A percentile compares a stretch with the other conserved stretches of the same genome.
phyloP scores from a whole-genome alignment of 2,888 invertebrate genomes.

The Cerceris ruficornis region DNA sequence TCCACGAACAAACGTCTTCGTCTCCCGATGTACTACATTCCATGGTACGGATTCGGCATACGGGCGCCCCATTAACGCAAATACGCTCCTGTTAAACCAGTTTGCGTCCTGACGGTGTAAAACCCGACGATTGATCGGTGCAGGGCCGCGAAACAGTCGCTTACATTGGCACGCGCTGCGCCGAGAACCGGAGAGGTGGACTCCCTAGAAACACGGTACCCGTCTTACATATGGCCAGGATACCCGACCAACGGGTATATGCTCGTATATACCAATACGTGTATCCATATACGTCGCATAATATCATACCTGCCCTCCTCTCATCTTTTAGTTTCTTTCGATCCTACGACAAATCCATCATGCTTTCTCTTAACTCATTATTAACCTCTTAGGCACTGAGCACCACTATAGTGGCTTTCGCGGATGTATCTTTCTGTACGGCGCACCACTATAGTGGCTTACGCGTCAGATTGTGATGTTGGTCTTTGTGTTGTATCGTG shows the following conservation, averaged over 20 bases:
- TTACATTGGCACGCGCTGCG: constrained; percentile 62
- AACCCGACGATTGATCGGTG: constrained; percentile 61
- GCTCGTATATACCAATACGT: constrained; percentile 21
- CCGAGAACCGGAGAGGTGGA: constrained; percentile 39
- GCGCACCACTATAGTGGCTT: no score
- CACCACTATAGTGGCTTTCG: no score
- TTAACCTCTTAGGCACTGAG: no score
- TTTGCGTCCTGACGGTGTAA: constrained; percentile 57
- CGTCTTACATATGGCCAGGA: constrained; percentile 28
- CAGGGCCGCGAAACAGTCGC: constrained; percentile 58
- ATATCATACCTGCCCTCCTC: no score
- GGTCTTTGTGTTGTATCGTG: no score
- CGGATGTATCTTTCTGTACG: no score
- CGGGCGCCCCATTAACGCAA: constrained; percentile 59
- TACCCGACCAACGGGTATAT: constrained; percentile 48
- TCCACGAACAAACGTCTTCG: neutral
- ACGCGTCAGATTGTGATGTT: no score
- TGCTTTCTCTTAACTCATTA: no score
- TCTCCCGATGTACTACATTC: constrained; percentile 21
- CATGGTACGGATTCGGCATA: constrained; percentile 42
- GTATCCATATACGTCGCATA: neutral
- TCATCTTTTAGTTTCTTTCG: constrained; percentile 22
- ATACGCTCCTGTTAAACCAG: constrained; percentile 61
- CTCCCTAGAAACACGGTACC: constrained; percentile 49
- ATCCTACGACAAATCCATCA: neutral